Percentiles rank a stretch among this genome's conserved stretches.
These are phyloP conservation scores for Spilogale gracilis DNA, from an alignment of 2,113 vertebrate species.

Conservation along the genomic window DNA sequence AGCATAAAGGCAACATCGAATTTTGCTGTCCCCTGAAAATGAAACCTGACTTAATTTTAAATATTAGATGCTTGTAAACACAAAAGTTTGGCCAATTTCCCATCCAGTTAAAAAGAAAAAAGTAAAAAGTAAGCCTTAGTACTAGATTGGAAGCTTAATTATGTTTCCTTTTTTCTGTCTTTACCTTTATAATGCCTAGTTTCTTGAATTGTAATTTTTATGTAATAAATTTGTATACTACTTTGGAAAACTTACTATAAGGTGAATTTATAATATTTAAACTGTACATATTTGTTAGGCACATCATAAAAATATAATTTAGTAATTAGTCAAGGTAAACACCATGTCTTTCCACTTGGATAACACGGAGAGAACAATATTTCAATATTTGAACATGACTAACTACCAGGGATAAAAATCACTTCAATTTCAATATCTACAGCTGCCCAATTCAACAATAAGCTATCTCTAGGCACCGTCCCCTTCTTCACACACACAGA, in stretches of 20 bases:
- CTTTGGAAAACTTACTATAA: neutral
- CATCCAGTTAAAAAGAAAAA: neutral
- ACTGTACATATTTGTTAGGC: neutral
- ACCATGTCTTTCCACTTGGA: neutral
- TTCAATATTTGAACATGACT: neutral
- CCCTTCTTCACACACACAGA: neutral
- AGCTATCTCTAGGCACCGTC: no score
- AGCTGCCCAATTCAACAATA: neutral
- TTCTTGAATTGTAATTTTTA: neutral
- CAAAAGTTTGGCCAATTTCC: neutral
- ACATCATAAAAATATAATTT: neutral
- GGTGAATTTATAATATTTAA: constrained; percentile 26
- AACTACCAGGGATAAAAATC: neutral
- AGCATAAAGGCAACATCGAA: neutral
- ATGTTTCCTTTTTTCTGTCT: neutral
- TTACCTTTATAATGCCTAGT: neutral
- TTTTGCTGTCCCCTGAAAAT: neutral
- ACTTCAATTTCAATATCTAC: neutral
- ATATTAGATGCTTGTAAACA: constrained; percentile 46
- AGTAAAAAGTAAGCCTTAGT: neutral
- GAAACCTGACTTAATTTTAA: constrained; percentile 23
- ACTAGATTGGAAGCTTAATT: neutral
- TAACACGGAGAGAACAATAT: neutral
- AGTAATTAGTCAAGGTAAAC: neutral
- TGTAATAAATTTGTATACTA: neutral